Conservation (phyloP, 2,888 invertebrate species). For the Pedicia rivosa region DNA sequence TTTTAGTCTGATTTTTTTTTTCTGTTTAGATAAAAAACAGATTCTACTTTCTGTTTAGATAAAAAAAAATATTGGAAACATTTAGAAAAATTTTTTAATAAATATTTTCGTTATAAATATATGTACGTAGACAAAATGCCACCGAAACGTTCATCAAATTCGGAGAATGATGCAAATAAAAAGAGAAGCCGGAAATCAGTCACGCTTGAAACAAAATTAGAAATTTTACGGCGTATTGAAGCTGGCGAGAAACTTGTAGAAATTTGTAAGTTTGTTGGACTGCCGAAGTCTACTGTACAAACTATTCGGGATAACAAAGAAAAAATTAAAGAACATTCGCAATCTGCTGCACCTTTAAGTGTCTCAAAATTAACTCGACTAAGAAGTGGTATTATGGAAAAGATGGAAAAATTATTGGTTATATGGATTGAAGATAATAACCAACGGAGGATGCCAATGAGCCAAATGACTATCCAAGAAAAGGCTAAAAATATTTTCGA, state of each 20-base stretch:
- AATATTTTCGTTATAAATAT: too few species aligned
- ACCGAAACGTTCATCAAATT: too few species aligned
- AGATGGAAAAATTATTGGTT: conserved; percentile 13
- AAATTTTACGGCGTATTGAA: conserved; percentile 12
- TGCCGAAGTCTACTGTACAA: conserved; percentile 13
- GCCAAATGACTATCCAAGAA: conserved; percentile 15
- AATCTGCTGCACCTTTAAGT: conserved; percentile 14
- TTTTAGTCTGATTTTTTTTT: too few species aligned
- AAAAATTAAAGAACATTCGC: conserved; percentile 11
- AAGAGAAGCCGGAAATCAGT: background rate
- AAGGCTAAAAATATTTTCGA: conserved; percentile 15
- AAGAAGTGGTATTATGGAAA: conserved; percentile 14
- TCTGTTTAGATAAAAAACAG: too few species aligned
- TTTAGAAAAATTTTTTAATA: too few species aligned
- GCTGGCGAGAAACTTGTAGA: conserved; percentile 13
- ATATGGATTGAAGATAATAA: conserved; percentile 14
- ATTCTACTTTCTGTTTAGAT: too few species aligned
- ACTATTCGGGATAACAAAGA: conserved; percentile 14
- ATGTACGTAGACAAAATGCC: too few species aligned
- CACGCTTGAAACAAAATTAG: conserved; percentile 11
- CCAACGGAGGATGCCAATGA: conserved; percentile 14
- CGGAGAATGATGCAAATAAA: too few species aligned
- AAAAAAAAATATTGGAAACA: too few species aligned
- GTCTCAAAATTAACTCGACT: conserved; percentile 14
- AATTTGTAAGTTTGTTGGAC: conserved; percentile 12